phyloP scores from a whole-genome alignment of 1,140 invertebrate genomes.

The Panagrolaimus sp. region DNA sequence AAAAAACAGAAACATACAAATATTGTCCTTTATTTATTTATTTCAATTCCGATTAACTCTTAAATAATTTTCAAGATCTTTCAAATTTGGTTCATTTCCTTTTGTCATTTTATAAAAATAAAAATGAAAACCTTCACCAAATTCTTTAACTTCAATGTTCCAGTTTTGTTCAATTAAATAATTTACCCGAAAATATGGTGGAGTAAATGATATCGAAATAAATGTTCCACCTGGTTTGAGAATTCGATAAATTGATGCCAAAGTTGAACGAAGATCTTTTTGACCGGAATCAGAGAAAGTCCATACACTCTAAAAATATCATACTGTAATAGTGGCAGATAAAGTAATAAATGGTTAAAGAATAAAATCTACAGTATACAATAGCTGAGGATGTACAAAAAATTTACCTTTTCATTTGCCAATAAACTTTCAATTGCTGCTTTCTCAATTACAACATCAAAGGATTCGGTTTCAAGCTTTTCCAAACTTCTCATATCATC shows the following conservation, averaged over 20 bases:
- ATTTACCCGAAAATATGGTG: constrained; percentile 62
- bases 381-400: too few species aligned
- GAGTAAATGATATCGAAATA: constrained; percentile 63
- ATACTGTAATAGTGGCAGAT: too few species aligned
- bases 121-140: constrained; percentile 62
- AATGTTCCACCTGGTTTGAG: constrained; percentile 60
- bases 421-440: constrained; percentile 63
- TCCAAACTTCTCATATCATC: constrained; percentile 34
- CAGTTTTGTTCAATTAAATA: constrained; percentile 53
- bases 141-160: constrained; percentile 51
- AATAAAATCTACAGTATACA: too few species aligned
- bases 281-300: constrained; percentile 14
- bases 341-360: not conserved
- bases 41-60: constrained; percentile 1
- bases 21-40: too few species aligned
- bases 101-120: constrained; percentile 59
- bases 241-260: constrained; percentile 47
- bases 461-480: constrained; percentile 40
- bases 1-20: too few species aligned
- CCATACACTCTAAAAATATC: constrained; percentile 19
- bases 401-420: constrained; percentile 61
- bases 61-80: not conserved
- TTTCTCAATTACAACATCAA: constrained; percentile 64
- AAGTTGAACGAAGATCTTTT: constrained; percentile 20
- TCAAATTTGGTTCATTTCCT: constrained; percentile 5